Conservation (phyloP, 1,140 invertebrate species). For the Polypedilum pembai region DNA sequence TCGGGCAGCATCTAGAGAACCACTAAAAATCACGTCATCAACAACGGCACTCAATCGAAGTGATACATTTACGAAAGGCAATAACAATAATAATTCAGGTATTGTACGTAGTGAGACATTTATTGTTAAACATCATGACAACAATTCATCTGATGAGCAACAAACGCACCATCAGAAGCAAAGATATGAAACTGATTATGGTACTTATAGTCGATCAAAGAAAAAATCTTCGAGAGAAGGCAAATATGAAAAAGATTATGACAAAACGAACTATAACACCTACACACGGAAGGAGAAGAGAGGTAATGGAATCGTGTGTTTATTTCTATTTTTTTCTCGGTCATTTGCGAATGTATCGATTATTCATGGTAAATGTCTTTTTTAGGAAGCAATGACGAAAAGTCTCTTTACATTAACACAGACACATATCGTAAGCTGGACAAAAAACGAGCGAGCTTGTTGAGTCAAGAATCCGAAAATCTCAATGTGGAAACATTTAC, state of each 20-base stretch:
- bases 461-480: constrained; percentile 15
- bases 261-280: neutral
- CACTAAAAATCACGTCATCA: constrained; percentile 20
- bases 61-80: constrained; percentile 6
- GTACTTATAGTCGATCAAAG: neutral
- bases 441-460: neutral
- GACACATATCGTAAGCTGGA: constrained; percentile 21
- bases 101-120: constrained; percentile 10
- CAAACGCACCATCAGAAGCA: neutral
- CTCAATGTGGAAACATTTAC: neutral
- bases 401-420: constrained; percentile 15
- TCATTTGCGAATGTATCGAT: neutral
- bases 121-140: neutral
- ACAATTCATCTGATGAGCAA: constrained; percentile 14
- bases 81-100: constrained; percentile 8
- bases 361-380: constrained; percentile 6
- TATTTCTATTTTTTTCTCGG: neutral
- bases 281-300: constrained; percentile 13
- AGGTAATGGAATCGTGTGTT: neutral
- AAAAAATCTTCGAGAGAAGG: neutral
- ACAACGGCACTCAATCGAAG: neutral
- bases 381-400: neutral
- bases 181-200: neutral
- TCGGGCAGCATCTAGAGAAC: neutral
- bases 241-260: neutral